Base-by-base conservation (phyloP, 1,140 invertebrate genomes). In the Oedothorax gibbosus region DNA sequence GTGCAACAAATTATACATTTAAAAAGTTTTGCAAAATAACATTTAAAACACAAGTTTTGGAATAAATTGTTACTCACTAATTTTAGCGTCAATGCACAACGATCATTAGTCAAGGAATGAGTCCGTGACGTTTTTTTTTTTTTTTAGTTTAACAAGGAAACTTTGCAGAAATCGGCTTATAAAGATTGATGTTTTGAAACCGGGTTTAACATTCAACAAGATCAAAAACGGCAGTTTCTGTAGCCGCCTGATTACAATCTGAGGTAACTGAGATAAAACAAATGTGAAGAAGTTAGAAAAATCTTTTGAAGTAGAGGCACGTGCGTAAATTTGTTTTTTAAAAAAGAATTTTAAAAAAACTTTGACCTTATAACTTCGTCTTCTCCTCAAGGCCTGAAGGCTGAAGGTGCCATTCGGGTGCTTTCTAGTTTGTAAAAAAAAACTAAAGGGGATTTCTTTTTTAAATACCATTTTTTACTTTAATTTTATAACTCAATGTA, bases 351-450 rank as follows among this genome's bases (percentile, higher is more conserved):
- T 35, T 35, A 35, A 35, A 35, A 56, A 73, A 73, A 53, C 51
- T 84, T 78, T 62, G 83, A 85, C 83, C 83, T 85, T 85, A 69
- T 10, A 15, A 35, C 3, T 60, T 14, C 35, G 35, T 35, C 35
- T 35, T 35, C 35, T 35, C 35, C 35, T 35, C 35, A 35, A 35
- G 35, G 35, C 35, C 35, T 35, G 35, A 35, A n/a, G 35, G 35
- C 56, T 85, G 65, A 85, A 85, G 83, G 83, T 78, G 83, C 53
- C 83, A 78, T 68, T 68, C 65, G 57, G 6, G 57, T 15, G 18
- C 12, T 18, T 62, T 62, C 57, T 62, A 18, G 57, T 21, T 21
- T 68, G 15, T 68, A 18, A 68, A 68, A n/a, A n/a, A 15, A 68
- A n/a, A n/a, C n/a, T 12, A 2, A 35, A 4, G 11, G 3, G 15